Percentiles rank a stretch among this genome's conserved stretches.
Conservation (phyloP, 2,888 invertebrate species). For the Plagodis dolabraria region DNA sequence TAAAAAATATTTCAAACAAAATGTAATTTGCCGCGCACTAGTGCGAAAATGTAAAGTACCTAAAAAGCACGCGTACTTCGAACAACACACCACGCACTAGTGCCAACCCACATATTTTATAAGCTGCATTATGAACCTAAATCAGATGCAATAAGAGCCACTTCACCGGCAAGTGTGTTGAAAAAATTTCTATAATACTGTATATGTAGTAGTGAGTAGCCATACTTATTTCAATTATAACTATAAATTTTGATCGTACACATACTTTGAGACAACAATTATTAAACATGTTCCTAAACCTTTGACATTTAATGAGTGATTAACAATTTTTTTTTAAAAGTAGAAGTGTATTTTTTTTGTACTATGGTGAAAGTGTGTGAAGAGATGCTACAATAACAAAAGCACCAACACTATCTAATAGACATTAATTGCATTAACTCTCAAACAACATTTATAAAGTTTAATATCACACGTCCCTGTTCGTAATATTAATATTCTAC, state of each 20-base stretch:
- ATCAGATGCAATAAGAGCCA: too few relatives aligned
- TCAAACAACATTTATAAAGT: conserved; percentile 20
- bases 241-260: conserved; percentile 25
- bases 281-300: too few relatives aligned
- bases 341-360: conserved; percentile 5
- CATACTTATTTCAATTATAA: conserved; percentile 7
- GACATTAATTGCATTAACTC: conserved; percentile 22
- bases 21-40: too few relatives aligned
- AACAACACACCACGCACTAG: too few relatives aligned
- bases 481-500: conserved; percentile 4
- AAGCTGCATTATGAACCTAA: too few relatives aligned
- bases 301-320: too few relatives aligned
- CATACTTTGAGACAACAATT: conserved; percentile 37
- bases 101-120: too few relatives aligned
- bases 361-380: conserved; percentile 12
- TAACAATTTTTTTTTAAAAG: neutral
- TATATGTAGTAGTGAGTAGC: neutral
- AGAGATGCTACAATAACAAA: conserved; percentile 7
- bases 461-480: conserved; percentile 34
- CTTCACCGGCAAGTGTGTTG: neutral
- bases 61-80: too few relatives aligned
- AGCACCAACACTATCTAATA: conserved; percentile 12
- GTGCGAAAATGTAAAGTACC: too few relatives aligned
- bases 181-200: neutral
- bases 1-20: too few relatives aligned